Evolutionary conservation across 2,888 invertebrate species (phyloP).

Genomic region (Marasmarcha lunaedactyla): DNA sequence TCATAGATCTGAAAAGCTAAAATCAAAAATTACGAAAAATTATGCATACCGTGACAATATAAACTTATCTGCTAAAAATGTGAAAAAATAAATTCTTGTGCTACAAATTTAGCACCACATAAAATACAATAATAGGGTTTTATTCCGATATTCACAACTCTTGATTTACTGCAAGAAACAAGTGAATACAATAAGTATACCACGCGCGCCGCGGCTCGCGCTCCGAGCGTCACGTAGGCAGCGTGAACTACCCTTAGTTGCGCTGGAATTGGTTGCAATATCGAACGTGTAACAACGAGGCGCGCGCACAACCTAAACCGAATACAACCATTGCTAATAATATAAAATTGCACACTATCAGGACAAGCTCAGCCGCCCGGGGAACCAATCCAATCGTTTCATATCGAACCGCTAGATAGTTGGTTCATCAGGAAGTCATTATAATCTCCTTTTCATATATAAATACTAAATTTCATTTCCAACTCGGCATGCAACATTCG

Average conservation of each 20-base stretch:
- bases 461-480: too few species aligned
- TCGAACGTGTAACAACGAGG: too few species aligned
- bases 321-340: constrained; percentile 49
- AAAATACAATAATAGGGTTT: constrained; percentile 32
- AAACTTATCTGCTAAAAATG: constrained; percentile 28
- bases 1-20: constrained; percentile 15
- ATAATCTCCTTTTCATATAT: too few species aligned
- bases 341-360: constrained; percentile 55
- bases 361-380: constrained; percentile 5
- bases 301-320: constrained; percentile 12
- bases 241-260: too few species aligned
- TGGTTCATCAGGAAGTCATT: too few species aligned
- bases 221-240: too few species aligned
- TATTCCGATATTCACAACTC: constrained; percentile 52
- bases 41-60: constrained; percentile 13
- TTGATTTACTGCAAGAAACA: constrained; percentile 15
- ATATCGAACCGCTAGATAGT: too few species aligned
- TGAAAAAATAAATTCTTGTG: constrained; percentile 40
- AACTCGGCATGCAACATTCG: too few species aligned
- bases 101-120: constrained; percentile 49
- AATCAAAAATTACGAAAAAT: constrained; percentile 25
- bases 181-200: not conserved
- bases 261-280: too few species aligned
- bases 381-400: too few species aligned
- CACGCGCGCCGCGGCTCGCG: too few species aligned